These are phyloP conservation scores for Polypterus senegalus DNA, from an alignment of 2,113 vertebrate species.

Conservation along the genomic window DNA sequence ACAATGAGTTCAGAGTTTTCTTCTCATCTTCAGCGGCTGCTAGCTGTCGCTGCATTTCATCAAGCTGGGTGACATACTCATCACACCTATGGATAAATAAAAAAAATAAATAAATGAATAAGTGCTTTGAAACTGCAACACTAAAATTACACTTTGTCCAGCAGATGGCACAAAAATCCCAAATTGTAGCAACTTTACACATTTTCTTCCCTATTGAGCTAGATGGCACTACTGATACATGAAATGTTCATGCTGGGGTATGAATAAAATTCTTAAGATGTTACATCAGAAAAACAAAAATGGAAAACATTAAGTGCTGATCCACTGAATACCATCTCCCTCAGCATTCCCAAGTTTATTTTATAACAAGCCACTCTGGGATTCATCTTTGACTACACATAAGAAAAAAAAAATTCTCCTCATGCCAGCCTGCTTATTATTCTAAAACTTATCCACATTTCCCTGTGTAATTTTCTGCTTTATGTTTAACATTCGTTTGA, in stretches of 20 bases:
- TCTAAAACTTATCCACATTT: neutral
- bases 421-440: neutral
- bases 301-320: neutral
- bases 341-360: neutral
- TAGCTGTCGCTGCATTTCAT: conserved; percentile 94
- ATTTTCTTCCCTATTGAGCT: neutral
- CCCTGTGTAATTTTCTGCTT: neutral
- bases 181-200: neutral
- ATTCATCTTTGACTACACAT: too few species aligned
- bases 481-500: neutral
- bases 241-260: neutral
- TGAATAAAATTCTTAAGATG: neutral
- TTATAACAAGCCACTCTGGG: too few species aligned
- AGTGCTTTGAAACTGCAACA: conserved; percentile 14
- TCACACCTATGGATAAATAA: conserved; percentile 63
- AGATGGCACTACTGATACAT: conserved; percentile 10
- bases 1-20: conserved; percentile 92
- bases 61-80: conserved; percentile 90
- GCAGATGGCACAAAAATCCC: neutral
- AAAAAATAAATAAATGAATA: neutral
- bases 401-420: neutral
- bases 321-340: neutral
- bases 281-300: conserved; percentile 5
- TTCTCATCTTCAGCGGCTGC: conserved; percentile 93
- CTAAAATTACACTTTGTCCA: neutral